These are phyloP conservation scores for Euwallacea similis DNA, from an alignment of 1,140 invertebrate species.

Conservation along the genomic window DNA sequence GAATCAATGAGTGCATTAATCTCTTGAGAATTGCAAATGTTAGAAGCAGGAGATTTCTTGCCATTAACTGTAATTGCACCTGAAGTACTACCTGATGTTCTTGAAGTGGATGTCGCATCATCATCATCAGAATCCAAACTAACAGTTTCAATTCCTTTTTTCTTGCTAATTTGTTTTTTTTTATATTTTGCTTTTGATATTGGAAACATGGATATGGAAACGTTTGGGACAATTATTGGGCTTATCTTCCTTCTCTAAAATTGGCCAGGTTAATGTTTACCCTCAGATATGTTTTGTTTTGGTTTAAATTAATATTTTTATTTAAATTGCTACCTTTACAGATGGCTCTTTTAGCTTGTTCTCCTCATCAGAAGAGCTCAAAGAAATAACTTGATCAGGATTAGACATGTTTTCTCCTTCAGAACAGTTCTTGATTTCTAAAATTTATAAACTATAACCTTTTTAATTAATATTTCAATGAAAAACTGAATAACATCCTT, in stretches of 20 bases:
- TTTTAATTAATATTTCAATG: no score
- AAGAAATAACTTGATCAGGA: conserved; percentile 8
- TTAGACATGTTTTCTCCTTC: conserved; percentile 13
- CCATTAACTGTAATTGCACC: background rate
- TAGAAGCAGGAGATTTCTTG: background rate
- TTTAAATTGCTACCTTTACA: conserved; percentile 16
- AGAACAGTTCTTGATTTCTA: background rate
- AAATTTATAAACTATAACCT: no score
- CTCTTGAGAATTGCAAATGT: conserved; percentile 6
- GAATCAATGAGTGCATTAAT: background rate
- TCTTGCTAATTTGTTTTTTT: background rate
- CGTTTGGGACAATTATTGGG: conserved; percentile 1
- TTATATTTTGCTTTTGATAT: background rate
- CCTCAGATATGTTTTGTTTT: no score
- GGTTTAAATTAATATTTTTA: background rate
- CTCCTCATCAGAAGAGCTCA: conserved; percentile 32
- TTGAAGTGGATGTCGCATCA: background rate
- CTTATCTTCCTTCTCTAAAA: conserved; percentile 6
- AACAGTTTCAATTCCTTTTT: conserved; percentile 16
- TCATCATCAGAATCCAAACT: conserved; percentile 31
- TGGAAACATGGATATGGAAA: conserved; percentile 11
- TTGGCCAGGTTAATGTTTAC: background rate
- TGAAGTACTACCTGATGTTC: background rate
- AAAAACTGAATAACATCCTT: no score
- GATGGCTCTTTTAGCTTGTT: conserved; percentile 14